Evolutionary conservation across 1,140 invertebrate species (phyloP), one percentile per base, ranked within the genome.

Genomic region (Halesus radiatus): DNA sequence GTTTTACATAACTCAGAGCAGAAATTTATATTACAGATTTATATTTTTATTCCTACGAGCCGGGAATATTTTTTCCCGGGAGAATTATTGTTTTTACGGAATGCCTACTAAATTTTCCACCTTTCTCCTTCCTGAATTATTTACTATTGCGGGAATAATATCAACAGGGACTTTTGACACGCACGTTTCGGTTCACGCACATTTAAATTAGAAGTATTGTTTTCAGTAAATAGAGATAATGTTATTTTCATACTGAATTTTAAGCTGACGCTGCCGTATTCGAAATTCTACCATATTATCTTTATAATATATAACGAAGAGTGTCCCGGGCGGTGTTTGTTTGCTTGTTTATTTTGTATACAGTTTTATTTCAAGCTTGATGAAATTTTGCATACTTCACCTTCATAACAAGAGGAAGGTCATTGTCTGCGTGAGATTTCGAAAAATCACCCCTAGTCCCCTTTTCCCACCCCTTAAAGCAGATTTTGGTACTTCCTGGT

Each of bases 151-250:
- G 18, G 66, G 60, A 29, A 81, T 60, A 64, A 81, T 81, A 81
- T 81, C 74, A 77, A 72, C 74, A 54, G 62, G 53, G 68, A 77
- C 76, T 77, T 58, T 81, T 81, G 74, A 77, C 80, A 81, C 80
- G 80, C 80, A 77, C 76, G 64, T 77, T 75, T 75, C 75, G 66
- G 80, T 81, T 81, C 80, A 81, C 80, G 80, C 80, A 78, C 72
- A 23, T 72, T 56, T 6, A 74, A 74, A 74, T 74, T 74, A 26
- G 23, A 26, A 74, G 54, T 29, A 53, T 70, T 20, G 32, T 45
- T 50, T 70, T 70, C 66, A 18, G 66, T 20, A 70, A 66, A 45
- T 26, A 70, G 23, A 20, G 32, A 50, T 52, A 70, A 70, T 70
- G 37, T 18, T 29, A 22, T 64, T 29, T 70, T 70, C 18, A 70